Percentiles rank a stretch among this genome's conserved stretches.
Conservation (phyloP, 2,113 vertebrate species). For the Diphyllodes magnificus region DNA sequence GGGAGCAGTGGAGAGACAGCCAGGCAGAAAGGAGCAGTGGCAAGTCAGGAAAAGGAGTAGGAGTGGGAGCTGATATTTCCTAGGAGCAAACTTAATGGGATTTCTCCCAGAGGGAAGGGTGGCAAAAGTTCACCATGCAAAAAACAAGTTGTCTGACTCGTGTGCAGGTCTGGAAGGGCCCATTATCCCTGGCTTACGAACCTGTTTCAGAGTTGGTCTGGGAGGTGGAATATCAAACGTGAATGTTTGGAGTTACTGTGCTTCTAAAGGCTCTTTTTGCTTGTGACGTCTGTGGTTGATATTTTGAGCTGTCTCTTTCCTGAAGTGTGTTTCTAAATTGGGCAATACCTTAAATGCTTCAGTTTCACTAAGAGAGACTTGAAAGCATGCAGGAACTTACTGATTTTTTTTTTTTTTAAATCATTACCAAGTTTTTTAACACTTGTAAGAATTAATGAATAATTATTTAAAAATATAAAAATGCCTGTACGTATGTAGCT, state of each 20-base stretch:
- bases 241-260: neutral
- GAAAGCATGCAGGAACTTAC: neutral
- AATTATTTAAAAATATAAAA: neutral
- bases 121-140: conserved; percentile 8
- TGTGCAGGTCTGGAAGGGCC: neutral
- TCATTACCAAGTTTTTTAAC: neutral
- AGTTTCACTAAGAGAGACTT: neutral
- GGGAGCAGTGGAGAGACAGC: neutral
- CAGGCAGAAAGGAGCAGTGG: neutral
- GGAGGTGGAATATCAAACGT: neutral
- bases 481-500: neutral
- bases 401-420: neutral
- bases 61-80: neutral
- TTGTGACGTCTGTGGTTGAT: neutral
- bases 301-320: neutral
- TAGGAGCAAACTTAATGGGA: neutral
- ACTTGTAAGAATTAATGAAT: neutral
- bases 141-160: neutral
- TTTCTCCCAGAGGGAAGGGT: conserved; percentile 38
- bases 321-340: conserved; percentile 20
- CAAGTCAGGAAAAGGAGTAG: neutral
- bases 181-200: neutral
- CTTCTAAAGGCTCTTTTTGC: neutral
- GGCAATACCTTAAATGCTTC: neutral
- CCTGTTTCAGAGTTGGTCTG: neutral